Conservation (phyloP, 2,113 vertebrate species). For the Cervus canadensis region DNA sequence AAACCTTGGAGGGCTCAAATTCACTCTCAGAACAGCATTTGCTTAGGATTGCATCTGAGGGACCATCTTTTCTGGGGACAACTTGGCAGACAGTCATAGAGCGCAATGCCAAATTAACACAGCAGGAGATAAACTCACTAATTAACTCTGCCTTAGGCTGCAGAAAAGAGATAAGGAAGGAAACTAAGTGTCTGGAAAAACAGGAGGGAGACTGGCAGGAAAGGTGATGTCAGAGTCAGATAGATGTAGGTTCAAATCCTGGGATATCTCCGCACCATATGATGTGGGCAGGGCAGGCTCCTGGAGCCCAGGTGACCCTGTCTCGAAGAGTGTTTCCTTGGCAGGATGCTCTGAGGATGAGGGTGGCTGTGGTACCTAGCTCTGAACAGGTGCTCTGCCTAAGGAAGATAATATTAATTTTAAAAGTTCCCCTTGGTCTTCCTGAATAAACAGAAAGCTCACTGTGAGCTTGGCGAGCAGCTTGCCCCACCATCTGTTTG, state of each 20-base stretch:
- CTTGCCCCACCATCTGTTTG: background rate
- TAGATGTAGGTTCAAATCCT: background rate
- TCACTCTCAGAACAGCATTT: background rate
- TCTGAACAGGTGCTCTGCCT: background rate
- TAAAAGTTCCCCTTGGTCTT: background rate
- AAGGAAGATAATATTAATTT: background rate
- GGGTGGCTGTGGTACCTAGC: background rate
- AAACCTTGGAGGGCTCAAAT: background rate
- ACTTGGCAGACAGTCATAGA: background rate
- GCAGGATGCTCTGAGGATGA: background rate
- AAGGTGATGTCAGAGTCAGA: background rate
- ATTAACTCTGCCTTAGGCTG: background rate
- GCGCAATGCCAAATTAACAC: background rate
- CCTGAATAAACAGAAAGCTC: background rate
- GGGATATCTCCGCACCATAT: fast-evolving
- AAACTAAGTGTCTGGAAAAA: background rate
- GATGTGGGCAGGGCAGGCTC: background rate
- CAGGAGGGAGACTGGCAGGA: background rate
- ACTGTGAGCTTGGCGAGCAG: fast-evolving
- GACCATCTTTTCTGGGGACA: background rate
- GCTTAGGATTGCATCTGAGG: background rate
- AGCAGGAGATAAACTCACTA: background rate
- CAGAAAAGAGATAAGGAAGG: background rate
- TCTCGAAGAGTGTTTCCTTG: background rate
- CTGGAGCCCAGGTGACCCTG: background rate